Percentiles rank a stretch among this genome's conserved stretches.
These are phyloP conservation scores for Diploscapter pachys DNA, from an alignment of 1,140 invertebrate species.

Conservation along the genomic window DNA sequence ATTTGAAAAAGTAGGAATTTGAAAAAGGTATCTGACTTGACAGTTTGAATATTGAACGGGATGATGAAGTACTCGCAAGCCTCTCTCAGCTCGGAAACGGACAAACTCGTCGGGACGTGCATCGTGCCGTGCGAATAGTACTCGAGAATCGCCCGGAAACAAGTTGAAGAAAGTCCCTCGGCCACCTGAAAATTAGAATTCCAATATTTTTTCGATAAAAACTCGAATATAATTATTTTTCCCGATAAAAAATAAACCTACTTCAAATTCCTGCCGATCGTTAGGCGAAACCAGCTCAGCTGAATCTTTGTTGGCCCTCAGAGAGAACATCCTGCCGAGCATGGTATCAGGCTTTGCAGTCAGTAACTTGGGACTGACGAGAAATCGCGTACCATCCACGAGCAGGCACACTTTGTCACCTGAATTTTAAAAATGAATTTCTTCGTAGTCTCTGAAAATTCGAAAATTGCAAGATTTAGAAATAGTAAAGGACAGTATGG, in stretches of 20 bases:
- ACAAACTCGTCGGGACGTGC: slow-evolving; percentile 23
- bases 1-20: neutral
- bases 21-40: slow-evolving; percentile 68
- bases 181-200: slow-evolving; percentile 67
- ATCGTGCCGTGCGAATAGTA: slow-evolving; percentile 28
- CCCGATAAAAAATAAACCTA: slow-evolving; percentile 11
- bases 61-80: slow-evolving; percentile 97
- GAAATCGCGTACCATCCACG: slow-evolving; percentile 56
- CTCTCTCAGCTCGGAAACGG: slow-evolving; percentile 66
- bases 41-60: slow-evolving; percentile 91
- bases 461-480: no score
- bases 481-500: no score
- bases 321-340: slow-evolving; percentile 55
- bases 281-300: slow-evolving; percentile 68
- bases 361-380: slow-evolving; percentile 52
- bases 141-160: slow-evolving; percentile 84
- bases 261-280: slow-evolving; percentile 88
- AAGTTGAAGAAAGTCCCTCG: slow-evolving; percentile 91
- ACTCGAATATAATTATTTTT: neutral
- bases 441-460: no score
- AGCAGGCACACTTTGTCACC: slow-evolving; percentile 51
- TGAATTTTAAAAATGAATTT: slow-evolving; percentile 26
- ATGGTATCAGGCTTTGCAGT: slow-evolving; percentile 56
- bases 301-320: slow-evolving; percentile 31
- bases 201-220: no score